A percentile compares a stretch with the other conserved stretches of the same genome.
phyloP scores from a whole-genome alignment of 2,797 vertebrate species.

The Oreochromis grahami region DNA sequence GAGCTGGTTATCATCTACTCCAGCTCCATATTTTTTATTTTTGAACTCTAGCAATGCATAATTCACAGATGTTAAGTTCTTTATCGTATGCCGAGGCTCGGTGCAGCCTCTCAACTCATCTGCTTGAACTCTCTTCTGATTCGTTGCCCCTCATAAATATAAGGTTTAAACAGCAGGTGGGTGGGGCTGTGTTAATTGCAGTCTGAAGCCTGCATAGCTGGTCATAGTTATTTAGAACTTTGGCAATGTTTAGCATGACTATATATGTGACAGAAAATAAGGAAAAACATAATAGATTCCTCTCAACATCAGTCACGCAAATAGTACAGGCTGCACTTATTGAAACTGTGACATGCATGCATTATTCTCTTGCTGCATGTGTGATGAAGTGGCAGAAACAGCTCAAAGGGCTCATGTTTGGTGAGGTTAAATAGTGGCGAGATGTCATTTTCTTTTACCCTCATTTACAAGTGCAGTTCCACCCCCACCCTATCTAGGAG shows the following conservation, averaged over 20 bases:
- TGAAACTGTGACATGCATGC: neutral
- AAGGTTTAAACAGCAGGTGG: neutral
- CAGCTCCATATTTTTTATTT: neutral
- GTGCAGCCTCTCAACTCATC: neutral
- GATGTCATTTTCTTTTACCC: neutral
- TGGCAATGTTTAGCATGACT: neutral
- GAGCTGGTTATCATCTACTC: neutral
- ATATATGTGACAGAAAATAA: neutral
- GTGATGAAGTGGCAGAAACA: neutral
- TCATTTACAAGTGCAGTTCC: neutral
- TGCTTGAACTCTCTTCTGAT: neutral
- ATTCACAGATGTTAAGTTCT: neutral
- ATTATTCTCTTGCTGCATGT: neutral
- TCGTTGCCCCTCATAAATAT: neutral
- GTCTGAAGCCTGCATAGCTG: accelerated
- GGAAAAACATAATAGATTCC: neutral
- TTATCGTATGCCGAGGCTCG: accelerated
- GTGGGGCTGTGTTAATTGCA: neutral
- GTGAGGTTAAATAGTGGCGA: neutral
- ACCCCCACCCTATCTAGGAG: neutral
- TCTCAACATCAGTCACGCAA: neutral
- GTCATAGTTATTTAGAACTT: neutral
- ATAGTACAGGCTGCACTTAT: neutral
- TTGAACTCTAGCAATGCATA: neutral
- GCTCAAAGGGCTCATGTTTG: neutral